Evolutionary conservation across 2,113 vertebrate genomes (phyloP), one percentile per base, ranked within the genome.

Genomic region (Suncus etruscus): DNA sequence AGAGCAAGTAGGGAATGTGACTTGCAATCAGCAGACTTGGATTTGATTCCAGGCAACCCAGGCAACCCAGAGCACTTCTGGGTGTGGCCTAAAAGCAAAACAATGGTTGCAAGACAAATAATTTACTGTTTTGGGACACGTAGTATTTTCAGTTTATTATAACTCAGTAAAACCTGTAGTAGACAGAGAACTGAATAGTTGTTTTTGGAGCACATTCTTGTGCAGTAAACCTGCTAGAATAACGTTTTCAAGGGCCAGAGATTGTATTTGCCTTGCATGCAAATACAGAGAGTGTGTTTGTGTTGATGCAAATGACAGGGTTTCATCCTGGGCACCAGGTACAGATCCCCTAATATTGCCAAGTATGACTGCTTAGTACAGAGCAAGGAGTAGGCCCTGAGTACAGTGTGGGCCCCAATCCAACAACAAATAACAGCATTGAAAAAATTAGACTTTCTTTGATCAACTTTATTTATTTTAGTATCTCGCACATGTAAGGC

Each of bases 391-490:
- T 61, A 61, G 22, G 18, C 25, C 25, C 65, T 11, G 25, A 27
- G 20, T 25, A 66, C 65, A 29, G 65, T 29, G 8, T 66, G 65
- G 25, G 25, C 65, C 65, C 24, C 18, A 61, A 20, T 61, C 12
- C 18, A 61, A 61, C 16, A 61, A 61, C 16, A 61, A 61, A 16
- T 20, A 61, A 54, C 18, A 65, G 92, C 6, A 6, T 1, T 20
- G 73, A 51, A 50, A 83, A 82, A 91, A 61, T 83, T 80, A 69
- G 11, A 75, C 69, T 48, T 14, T 58, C 61, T 91, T 54, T 48
- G 90, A 74, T 85, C 39, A 79, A 27, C 82, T 84, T 47, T 91
- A 39, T 39, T 39, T 39, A 39, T 39, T 39, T 39, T 39, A 73
- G 27, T 29, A 61, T 20, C 58, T 61, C 58, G 20, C 58, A 61